These are phyloP conservation scores for Leistus spinibarbis DNA, from an alignment of 2,888 invertebrate species.

Conservation along the genomic window DNA sequence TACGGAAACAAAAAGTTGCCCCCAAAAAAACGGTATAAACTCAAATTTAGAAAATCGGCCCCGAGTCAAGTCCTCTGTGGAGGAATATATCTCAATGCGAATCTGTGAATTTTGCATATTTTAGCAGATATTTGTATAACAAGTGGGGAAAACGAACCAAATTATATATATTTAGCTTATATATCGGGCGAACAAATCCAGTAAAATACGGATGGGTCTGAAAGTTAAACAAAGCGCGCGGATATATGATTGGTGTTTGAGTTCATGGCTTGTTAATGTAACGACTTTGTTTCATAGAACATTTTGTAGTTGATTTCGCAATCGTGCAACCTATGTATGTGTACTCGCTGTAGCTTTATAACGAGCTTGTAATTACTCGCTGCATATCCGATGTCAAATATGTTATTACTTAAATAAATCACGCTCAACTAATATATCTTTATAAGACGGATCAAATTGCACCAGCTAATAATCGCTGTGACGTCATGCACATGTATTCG, in stretches of 20 bases:
- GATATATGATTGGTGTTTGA: not conserved
- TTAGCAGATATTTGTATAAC: no score
- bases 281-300: not conserved
- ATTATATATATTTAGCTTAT: not conserved
- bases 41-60: no score
- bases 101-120: no score
- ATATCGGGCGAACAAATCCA: not conserved
- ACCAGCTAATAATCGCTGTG: constrained; percentile 26
- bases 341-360: constrained; percentile 18
- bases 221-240: not conserved
- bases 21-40: no score
- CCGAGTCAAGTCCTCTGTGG: no score
- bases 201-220: not conserved
- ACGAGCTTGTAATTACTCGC: constrained; percentile 38
- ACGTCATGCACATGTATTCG: constrained; percentile 20
- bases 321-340: not conserved
- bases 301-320: not conserved
- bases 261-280: not conserved
- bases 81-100: no score
- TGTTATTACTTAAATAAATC: constrained; percentile 40
- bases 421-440: constrained; percentile 35
- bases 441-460: constrained; percentile 40
- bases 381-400: constrained; percentile 39
- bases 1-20: no score
- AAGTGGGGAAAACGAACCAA: not conserved